phyloP scores from a whole-genome alignment of 2,888 invertebrate species.

The Choreutis nemorana region DNA sequence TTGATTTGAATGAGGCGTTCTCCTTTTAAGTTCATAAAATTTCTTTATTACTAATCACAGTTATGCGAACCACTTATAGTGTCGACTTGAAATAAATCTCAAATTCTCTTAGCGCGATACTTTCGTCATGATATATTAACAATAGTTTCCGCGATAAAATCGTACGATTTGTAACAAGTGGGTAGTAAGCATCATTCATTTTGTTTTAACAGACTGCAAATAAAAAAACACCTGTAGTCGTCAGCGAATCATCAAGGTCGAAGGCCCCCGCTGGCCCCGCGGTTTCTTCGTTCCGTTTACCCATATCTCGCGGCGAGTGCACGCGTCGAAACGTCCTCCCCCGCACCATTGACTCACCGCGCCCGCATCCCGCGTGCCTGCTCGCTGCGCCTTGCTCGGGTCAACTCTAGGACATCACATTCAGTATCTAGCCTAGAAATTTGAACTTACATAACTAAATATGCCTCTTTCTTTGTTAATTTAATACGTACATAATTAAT shows the following conservation, averaged over 20 bases:
- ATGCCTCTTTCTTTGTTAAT: too few relatives aligned
- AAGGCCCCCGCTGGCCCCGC: constrained; percentile 45
- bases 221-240: constrained; percentile 64
- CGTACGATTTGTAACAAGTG: constrained; percentile 23
- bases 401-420: constrained; percentile 46
- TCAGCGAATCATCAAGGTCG: constrained; percentile 59
- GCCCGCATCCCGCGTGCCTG: constrained; percentile 20
- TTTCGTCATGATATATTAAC: too few relatives aligned
- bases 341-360: constrained; percentile 45
- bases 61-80: too few relatives aligned
- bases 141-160: not conserved
- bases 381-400: constrained; percentile 20
- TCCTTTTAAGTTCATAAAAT: too few relatives aligned
- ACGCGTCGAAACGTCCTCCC: constrained; percentile 35
- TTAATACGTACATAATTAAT: too few relatives aligned
- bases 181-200: constrained; percentile 34
- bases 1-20: too few relatives aligned
- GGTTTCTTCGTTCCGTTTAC: constrained; percentile 58
- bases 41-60: too few relatives aligned
- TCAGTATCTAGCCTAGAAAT: too few relatives aligned
- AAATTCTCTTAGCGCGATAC: too few relatives aligned
- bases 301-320: constrained; percentile 62
- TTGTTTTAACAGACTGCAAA: constrained; percentile 38
- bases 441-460: too few relatives aligned
- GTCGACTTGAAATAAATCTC: too few relatives aligned